Evolutionary conservation across 2,888 invertebrate species (phyloP).

Genomic region (Acronicta aceris): DNA sequence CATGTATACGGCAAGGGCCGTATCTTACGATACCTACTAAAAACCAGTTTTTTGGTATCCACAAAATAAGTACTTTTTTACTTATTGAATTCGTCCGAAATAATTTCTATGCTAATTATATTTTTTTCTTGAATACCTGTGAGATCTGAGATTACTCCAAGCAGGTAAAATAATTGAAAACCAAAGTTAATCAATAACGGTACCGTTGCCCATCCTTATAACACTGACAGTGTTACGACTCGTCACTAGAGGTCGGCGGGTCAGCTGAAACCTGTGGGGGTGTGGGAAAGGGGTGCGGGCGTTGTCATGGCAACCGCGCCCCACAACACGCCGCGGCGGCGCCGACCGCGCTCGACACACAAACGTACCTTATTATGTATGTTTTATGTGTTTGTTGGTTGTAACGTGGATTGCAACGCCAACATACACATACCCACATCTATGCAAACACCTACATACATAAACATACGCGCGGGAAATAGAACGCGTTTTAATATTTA

Average conservation of each 20-base stretch:
- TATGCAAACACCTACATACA: conserved; percentile 53
- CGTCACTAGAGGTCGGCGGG: conserved; percentile 85
- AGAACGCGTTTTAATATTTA: conserved; percentile 79
- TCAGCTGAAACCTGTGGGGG: conserved; percentile 77
- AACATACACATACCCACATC: conserved; percentile 53
- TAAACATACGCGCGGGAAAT: conserved; percentile 72
- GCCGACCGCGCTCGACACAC: conserved; percentile 76
- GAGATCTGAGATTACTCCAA: too few relatives aligned
- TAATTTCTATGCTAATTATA: too few relatives aligned
- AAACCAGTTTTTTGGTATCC: too few relatives aligned
- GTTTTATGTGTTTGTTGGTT: conserved; percentile 80
- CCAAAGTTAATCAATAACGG: conserved; percentile 28
- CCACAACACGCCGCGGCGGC: conserved; percentile 87
- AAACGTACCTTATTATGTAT: conserved; percentile 73
- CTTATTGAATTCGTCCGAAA: too few relatives aligned
- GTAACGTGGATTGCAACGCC: conserved; percentile 74
- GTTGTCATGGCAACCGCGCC: conserved; percentile 82
- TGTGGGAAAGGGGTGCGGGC: conserved; percentile 66
- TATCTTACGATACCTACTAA: too few relatives aligned
- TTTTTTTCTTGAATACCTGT: not conserved
- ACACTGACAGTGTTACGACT: conserved; percentile 79
- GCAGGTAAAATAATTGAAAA: conserved; percentile 1
- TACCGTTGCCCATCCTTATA: conserved; percentile 61
- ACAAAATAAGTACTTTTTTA: too few relatives aligned
- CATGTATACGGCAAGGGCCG: too few relatives aligned